Evolutionary conservation across 2,113 vertebrate species (phyloP).

Genomic region (Notarius lentiginosus): DNA sequence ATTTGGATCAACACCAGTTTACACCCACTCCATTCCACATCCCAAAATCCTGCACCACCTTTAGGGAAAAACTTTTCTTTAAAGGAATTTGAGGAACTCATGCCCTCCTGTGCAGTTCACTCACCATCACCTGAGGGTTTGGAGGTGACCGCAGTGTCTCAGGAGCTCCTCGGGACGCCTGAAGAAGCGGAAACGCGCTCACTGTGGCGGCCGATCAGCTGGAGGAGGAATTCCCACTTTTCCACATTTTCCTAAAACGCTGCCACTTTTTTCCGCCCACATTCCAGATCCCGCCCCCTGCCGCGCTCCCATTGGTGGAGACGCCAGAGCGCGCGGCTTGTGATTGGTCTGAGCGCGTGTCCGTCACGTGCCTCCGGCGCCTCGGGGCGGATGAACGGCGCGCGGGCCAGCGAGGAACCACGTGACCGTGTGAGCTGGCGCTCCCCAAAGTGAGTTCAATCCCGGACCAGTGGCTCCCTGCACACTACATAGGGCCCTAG

Average conservation of each 20-base stretch:
- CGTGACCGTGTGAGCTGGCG: constrained; percentile 69
- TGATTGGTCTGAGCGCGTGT: constrained; percentile 58
- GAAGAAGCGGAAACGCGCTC: neutral
- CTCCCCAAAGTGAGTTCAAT: constrained; percentile 54
- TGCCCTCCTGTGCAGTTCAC: neutral
- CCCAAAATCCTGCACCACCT: neutral
- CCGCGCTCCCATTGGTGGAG: constrained; percentile 61
- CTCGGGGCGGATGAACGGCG: constrained; percentile 41
- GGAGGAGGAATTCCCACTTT: constrained; percentile 3
- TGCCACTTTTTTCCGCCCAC: constrained; percentile 51
- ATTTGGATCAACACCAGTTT: neutral
- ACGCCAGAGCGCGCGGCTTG: rapidly evolving
- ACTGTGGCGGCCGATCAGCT: neutral
- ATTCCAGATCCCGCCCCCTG: constrained; percentile 48
- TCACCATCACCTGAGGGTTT: neutral
- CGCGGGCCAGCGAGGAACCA: constrained; percentile 54
- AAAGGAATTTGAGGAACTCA: neutral
- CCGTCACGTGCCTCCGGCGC: constrained; percentile 57
- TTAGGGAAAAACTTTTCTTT: neutral
- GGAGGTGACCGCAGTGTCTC: neutral
- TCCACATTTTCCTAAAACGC: constrained; percentile 29
- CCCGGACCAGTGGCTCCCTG: neutral
- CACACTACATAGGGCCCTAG: neutral
- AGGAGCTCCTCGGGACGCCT: neutral
- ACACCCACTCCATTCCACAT: neutral